A percentile compares a stretch with the other conserved stretches of the same genome.
Evolutionary conservation across 2,113 vertebrate genomes (phyloP).

Genomic region (Coturnix japonica): DNA sequence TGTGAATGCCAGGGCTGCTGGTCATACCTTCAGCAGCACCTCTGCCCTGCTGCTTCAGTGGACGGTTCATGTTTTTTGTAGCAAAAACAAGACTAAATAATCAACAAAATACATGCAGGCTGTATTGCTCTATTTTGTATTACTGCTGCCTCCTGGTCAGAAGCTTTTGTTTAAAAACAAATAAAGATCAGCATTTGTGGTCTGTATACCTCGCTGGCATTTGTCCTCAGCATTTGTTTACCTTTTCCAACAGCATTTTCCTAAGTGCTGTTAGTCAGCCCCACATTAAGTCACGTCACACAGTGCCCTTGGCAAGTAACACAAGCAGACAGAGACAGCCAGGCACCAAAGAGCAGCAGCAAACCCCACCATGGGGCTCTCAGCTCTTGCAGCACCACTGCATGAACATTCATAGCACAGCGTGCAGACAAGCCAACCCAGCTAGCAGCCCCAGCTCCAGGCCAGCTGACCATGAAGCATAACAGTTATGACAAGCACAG

Average conservation of each 20-base stretch:
- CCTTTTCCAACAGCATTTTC: background rate
- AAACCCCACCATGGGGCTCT: background rate
- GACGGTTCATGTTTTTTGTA: background rate
- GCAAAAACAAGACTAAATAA: background rate
- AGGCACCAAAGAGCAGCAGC: background rate
- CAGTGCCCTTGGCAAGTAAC: background rate
- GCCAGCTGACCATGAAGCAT: background rate
- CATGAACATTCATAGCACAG: background rate
- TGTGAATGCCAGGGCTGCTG: too few relatives aligned
- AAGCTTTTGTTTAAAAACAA: background rate
- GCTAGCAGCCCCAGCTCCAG: background rate
- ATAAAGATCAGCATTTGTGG: background rate
- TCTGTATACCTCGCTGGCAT: background rate
- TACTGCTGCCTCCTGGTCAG: background rate
- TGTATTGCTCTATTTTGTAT: slow-evolving; percentile 36
- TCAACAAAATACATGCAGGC: background rate
- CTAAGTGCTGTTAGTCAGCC: background rate
- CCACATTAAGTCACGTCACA: background rate
- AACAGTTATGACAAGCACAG: background rate
- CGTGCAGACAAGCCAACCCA: background rate
- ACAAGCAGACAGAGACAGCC: background rate
- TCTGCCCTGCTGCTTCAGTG: background rate
- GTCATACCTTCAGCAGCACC: background rate
- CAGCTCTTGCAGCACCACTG: background rate
- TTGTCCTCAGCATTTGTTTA: background rate